Conservation (phyloP, 2,113 vertebrate species). For the Thryonomys swinderianus region DNA sequence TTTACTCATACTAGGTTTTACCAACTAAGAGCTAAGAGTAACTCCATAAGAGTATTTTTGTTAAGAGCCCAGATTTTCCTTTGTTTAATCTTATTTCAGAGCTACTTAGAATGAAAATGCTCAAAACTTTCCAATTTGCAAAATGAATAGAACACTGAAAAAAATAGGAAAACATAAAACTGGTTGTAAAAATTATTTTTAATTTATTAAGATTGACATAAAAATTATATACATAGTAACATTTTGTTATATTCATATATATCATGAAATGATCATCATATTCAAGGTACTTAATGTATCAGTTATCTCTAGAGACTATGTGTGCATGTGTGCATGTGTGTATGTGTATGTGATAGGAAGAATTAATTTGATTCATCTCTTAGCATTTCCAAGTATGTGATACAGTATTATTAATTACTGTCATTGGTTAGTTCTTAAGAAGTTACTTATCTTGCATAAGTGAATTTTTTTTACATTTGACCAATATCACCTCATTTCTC, state of each 20-base stretch:
- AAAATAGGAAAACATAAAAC: constrained; percentile 21
- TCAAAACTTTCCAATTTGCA: neutral
- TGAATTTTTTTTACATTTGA: neutral
- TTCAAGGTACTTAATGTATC: neutral
- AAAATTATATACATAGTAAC: neutral
- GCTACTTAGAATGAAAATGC: constrained; percentile 13
- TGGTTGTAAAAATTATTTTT: constrained; percentile 13
- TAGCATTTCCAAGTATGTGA: neutral
- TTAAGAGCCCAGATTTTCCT: constrained; percentile 14
- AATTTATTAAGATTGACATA: neutral
- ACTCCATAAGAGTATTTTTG: neutral
- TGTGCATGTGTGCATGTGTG: neutral
- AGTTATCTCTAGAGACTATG: neutral
- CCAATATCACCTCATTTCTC: neutral
- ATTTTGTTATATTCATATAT: neutral
- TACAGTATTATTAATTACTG: neutral
- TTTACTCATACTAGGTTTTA: constrained; percentile 25
- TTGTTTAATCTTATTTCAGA: constrained; percentile 48
- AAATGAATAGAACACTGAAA: constrained; percentile 31
- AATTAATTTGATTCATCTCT: neutral
- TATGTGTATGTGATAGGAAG: neutral
- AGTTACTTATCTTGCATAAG: neutral
- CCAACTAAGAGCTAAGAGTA: neutral
- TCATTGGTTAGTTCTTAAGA: neutral
- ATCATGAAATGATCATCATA: neutral